Base-by-base conservation (phyloP, 2,113 vertebrate species). In the Thunnus thynnus region DNA sequence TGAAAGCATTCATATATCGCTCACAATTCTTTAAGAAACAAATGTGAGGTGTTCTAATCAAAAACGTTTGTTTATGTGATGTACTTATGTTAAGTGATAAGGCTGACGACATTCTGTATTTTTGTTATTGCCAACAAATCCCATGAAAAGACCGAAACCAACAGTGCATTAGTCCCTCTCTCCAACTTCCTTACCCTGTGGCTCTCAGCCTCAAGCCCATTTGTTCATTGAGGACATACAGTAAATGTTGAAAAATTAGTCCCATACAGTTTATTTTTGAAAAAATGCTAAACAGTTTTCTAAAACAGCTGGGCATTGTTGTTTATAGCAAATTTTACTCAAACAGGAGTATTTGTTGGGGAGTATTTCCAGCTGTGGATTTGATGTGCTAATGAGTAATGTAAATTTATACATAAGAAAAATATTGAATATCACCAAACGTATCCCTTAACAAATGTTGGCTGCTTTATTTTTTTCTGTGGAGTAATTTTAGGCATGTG, bases 201-300 rank as follows among this genome's bases (percentile, higher is more conserved):
- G 30, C 36, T 78, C 13, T 62, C 20, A 12, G 22, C 56, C 30
- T 11, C 32, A 36, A 36, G 32, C n/a, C 14, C 16, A 22, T 52
- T 57, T 72, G 51, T 64, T 72, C 52, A 44, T 11, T 32, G 22
- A 70, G 70, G 48, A 30, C 17, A 32, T 46, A 41, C 36, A 41
- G 36, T 0, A 4, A 14, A 32, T 54, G 3, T 56, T 18, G 16
- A 41, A 66, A 58, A 52, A 10, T 3, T 25, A 46, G 18, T 56
- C 27, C 41, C 22, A 41, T n/a, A 11, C 12, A 41, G 32, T n/a
- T 27, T 4, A 9, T 30, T 51, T n/a, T 72, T 41, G 7, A 41
- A 41, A 22, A 27, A 44, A 18, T 30, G 18, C 20, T 48, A 20
- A 22, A 68, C n/a, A 68, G 12, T 52, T 32, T 69, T 3, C 13